Evolutionary conservation across 2,113 vertebrate genomes (phyloP).

Genomic region (Phrynosoma blainvillii): DNA sequence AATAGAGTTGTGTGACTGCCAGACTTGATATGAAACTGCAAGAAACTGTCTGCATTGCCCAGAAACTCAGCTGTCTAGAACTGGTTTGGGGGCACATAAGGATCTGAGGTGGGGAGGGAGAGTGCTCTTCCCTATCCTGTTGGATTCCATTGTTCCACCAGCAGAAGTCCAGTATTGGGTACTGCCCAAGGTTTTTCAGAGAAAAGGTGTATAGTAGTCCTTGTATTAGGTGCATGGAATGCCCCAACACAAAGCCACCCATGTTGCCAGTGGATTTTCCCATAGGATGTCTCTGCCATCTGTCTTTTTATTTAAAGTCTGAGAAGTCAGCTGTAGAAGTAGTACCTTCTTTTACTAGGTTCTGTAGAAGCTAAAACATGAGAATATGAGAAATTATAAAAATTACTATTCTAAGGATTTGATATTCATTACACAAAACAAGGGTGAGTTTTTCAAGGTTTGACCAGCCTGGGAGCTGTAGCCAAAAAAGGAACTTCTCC

Average conservation of each 20-base stretch:
- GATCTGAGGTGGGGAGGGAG: background rate
- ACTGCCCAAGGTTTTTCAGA: background rate
- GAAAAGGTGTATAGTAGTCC: background rate
- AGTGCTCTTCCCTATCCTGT: too few relatives aligned
- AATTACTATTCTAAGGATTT: background rate
- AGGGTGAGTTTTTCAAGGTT: background rate
- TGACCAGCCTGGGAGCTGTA: too few relatives aligned
- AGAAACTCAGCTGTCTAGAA: too few relatives aligned
- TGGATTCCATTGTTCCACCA: too few relatives aligned
- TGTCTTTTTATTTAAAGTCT: fast-evolving
- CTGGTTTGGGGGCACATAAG: background rate
- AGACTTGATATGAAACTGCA: too few relatives aligned
- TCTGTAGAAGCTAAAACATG: background rate
- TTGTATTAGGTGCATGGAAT: background rate
- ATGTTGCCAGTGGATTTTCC: background rate
- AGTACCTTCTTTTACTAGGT: fast-evolving
- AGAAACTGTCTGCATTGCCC: too few relatives aligned
- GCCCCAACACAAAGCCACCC: fast-evolving
- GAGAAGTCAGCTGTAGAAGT: background rate
- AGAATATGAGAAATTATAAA: background rate
- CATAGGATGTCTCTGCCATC: background rate
- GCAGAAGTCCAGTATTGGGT: too few relatives aligned
- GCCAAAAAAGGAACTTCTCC: too few relatives aligned
- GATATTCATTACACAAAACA: too few relatives aligned
- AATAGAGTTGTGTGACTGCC: background rate